A percentile compares a stretch with the other conserved stretches of the same genome.
phyloP scores from a whole-genome alignment of 2,113 vertebrate genomes.

The Sylvilagus bachmani region DNA sequence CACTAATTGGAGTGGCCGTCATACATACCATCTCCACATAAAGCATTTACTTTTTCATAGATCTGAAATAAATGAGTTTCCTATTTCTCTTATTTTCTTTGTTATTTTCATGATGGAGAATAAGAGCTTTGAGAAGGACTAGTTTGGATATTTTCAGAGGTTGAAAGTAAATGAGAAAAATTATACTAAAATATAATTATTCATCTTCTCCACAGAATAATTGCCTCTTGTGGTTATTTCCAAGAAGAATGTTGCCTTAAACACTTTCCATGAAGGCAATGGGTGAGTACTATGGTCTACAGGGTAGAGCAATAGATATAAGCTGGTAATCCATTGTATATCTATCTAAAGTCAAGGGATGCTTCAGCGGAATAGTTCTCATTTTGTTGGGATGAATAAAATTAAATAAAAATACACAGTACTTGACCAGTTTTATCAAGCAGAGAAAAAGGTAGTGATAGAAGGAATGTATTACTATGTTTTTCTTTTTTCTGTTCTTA shows the following conservation, averaged over 20 bases:
- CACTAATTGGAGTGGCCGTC: neutral
- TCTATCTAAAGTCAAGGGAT: neutral
- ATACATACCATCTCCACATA: neutral
- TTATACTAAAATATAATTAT: neutral
- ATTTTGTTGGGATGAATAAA: neutral
- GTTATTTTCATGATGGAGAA: neutral
- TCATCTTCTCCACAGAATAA: too few species aligned
- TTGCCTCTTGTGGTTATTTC: neutral
- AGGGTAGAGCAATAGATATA: neutral
- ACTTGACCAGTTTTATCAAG: neutral
- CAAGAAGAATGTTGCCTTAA: neutral
- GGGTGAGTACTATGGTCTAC: neutral
- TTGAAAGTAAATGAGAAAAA: slow-evolving; percentile 10
- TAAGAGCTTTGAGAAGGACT: neutral
- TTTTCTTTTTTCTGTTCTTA: neutral
- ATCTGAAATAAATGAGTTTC: neutral
- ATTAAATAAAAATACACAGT: neutral
- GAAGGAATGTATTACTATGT: neutral
- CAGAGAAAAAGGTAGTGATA: neutral
- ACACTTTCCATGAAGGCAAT: neutral
- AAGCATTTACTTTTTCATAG: neutral
- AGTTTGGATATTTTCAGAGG: neutral
- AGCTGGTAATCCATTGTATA: neutral
- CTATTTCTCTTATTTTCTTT: neutral
- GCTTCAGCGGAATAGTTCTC: neutral